Evolutionary conservation across 1,140 invertebrate species (phyloP), one percentile per base, ranked within the genome.

Genomic region (Nixonia krombeini): DNA sequence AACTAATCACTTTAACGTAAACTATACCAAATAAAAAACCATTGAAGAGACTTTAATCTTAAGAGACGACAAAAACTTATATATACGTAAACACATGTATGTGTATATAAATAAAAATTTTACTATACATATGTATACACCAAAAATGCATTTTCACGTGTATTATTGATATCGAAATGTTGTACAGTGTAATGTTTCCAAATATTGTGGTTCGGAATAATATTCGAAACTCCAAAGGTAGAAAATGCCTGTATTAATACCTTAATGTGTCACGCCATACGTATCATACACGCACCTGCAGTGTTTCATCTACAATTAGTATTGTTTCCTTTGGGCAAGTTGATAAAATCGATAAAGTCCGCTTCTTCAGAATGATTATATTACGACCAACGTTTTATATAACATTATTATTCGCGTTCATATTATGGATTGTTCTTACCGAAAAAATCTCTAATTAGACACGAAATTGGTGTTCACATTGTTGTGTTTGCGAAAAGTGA

Each of bases 1-100:
- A 72, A 61, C 72, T 74, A 74, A 74, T 74, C 69, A 74, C 31
- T 28, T 9, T 33, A n/a, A 17, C 44, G 29, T 45, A 61, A 64
- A 71, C 23, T 37, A 55, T 67, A 74, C 69, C 69, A 74, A 74
- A 68, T n/a, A 33, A 42, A 55, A 12, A 41, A 55, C 51, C 50
- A 61, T 9, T 29, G 29, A 67, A 40, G 9, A 50, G 18, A 44
- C 33, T 4, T 25, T 51, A 50, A 37, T 17, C 17, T 53, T 53
- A 53, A 42, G 50, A 25, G 49, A 37, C 35, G 29, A 47, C n/a
- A 6, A 35, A 35, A 35, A 35, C 13, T 35, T 35, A 10, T 10
- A 35, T 35, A 13, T 13, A 7, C 5, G 13, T 13, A 13, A 2
- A 35, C 12, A 35, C 21, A 2, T 13, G 33, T 35, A 13, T 13